Evolutionary conservation across 2,888 invertebrate species (phyloP), one percentile per base, ranked within the genome.

Genomic region (Thelaira solivaga): DNA sequence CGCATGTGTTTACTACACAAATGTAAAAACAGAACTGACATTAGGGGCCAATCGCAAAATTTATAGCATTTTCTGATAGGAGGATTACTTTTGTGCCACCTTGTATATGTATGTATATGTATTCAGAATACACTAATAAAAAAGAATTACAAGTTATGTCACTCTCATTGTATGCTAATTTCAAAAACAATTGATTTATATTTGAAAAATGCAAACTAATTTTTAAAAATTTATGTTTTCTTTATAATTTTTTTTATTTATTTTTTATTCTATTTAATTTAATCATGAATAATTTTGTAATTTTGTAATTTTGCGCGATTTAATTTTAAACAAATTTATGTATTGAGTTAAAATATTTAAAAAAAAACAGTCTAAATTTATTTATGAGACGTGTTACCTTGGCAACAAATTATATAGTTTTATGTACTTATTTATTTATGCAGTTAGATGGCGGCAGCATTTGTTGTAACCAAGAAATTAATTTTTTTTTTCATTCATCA

Each of bases 301-400:
- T 16, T 41, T n/a, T n/a, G n/a, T n/a, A n/a, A n/a, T n/a, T 53
- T 53, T 29, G 20, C 51, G 31, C 29, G 43, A 43, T 43, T 31
- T 39, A 8, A 8, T 20, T 39, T 13, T 45, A 13, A 45, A 7
- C 4, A 53, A 43, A 34, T 34, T 53, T 67, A 55, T 67, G 67
- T 34, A 67, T 67, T 67, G 20, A 43, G 43, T 34, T 18, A n/a
- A 34, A 7, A 10, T 16, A 36, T 39, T n/a, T 2, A 31, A 45
- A 16, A 59, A 26, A 22, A 24, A 36, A 16, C 39, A 4, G 26
- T 2, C 26, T 6, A 8, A 31, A 45, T n/a, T 31, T 47, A 20
- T 57, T 18, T 68, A 57, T 36, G 57, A 68, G 47, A 26, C 18
- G n/a, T 16, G 43, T 67, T 45, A 55, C 68, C 68, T 68, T 68